phyloP scores from a whole-genome alignment of 2,888 invertebrate genomes.

The Cancer borealis region DNA sequence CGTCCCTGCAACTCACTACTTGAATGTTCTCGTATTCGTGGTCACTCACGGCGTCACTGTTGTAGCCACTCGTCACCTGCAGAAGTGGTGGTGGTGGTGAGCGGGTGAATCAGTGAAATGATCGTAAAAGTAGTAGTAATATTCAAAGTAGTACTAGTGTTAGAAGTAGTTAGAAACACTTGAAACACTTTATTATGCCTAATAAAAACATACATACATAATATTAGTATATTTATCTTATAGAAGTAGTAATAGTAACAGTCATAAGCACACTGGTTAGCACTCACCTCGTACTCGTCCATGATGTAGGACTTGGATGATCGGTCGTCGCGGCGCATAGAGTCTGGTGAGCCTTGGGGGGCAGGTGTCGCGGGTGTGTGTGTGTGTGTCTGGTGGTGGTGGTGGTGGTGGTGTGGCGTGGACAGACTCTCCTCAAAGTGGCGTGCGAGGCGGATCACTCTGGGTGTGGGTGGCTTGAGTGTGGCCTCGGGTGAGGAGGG shows the following conservation, averaged over 20 bases:
- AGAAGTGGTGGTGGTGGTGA: background rate
- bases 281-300: conserved; percentile 75
- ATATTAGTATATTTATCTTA: no score
- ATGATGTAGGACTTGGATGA: conserved; percentile 66
- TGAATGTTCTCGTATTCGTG: conserved; percentile 76
- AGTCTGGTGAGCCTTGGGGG: conserved; percentile 51
- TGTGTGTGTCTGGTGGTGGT: background rate
- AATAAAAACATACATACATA: background rate
- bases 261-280: background rate
- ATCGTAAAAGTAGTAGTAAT: background rate
- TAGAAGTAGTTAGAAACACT: no score
- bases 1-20: conserved; percentile 56
- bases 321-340: conserved; percentile 42
- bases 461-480: conserved; percentile 74
- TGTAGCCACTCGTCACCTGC: conserved; percentile 77
- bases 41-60: conserved; percentile 76
- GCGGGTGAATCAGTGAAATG: background rate
- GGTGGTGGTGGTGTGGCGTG: background rate
- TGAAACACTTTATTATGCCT: no score
- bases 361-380: background rate
- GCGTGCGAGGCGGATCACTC: conserved; percentile 73
- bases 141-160: no score
- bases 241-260: background rate
- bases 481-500: conserved; percentile 76
- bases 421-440: conserved; percentile 69